Evolutionary conservation across 2,113 vertebrate species (phyloP), one percentile per base, ranked within the genome.

Genomic region (Tringa solitaria): DNA sequence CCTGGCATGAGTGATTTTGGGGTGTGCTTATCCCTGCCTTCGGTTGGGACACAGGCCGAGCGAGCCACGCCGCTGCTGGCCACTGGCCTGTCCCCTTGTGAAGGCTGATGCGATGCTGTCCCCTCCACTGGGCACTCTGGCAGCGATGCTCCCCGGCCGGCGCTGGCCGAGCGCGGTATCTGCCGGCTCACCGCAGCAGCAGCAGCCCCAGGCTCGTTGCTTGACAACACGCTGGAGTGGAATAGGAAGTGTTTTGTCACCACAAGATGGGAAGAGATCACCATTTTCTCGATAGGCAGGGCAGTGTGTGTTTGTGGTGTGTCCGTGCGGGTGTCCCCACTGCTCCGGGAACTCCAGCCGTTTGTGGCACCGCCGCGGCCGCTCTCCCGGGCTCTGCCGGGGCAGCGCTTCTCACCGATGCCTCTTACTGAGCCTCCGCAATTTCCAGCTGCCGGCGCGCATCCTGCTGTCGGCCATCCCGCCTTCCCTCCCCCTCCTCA

Each of bases 161-260:
- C 12, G 4, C 72, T 5, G 16, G 33, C 84, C 4, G 7, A 89
- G 33, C 2, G 5, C 5, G 2, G 76, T 73, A 59, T 28, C 77
- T 84, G 74, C 88, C 1, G 8, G 75, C 82, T 93, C 90, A 39
- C 85, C 20, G 27, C 93, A 57, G 90, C 54, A 57, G 90, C 54
- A 28, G 63, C 92, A 89, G 83, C 59, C 73, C 1, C 26, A 70
- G 74, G 21, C 73, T 79, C 17, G 89, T 95, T 96, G 95, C 94
- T 96, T 95, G 84, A 96, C 93, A 96, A 91, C 96, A 41, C 24
- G 13, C 78, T 94, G 84, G 91, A 96, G 91, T 93, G 91, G 87
- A 95, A 45, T 97, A 81, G 96, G 93, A 97, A 97, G 89, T 90
- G 84, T 95, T 86, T 78, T 91, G 73, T 92, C 90, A 45, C 89